A percentile compares a stretch with the other conserved stretches of the same genome.
Conservation (phyloP, 2,113 vertebrate genomes). For the Scomber colias region DNA sequence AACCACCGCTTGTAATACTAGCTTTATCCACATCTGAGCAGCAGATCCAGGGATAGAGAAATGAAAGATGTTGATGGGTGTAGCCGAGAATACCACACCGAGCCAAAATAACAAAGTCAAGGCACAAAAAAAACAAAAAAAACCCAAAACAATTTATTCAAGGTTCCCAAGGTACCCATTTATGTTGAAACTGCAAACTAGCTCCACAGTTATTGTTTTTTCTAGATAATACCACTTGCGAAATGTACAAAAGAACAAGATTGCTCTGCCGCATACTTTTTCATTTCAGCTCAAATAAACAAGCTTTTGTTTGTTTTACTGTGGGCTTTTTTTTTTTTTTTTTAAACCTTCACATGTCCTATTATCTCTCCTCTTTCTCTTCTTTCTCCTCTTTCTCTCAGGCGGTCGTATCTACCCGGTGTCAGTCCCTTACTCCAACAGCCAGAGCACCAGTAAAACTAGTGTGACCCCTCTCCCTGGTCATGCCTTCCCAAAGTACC, state of each 20-base stretch:
- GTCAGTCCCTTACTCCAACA: constrained; percentile 96
- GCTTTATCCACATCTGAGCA: not conserved
- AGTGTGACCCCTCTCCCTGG: constrained; percentile 95
- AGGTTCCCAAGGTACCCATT: not conserved
- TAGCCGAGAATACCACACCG: constrained; percentile 12
- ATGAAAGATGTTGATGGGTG: constrained; percentile 3
- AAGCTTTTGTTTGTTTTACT: not conserved
- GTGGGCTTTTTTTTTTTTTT: too few relatives aligned
- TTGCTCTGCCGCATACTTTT: not conserved
- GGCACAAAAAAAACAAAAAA: not conserved
- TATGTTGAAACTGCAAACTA: not conserved
- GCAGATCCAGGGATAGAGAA: not conserved
- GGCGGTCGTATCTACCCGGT: constrained; percentile 96
- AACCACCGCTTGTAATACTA: not conserved
- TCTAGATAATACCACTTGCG: not conserved
- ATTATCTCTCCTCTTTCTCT: too few relatives aligned
- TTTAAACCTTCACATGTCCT: not conserved
- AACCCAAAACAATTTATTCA: not conserved
- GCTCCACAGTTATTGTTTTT: not conserved
- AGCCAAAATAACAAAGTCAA: constrained; percentile 26
- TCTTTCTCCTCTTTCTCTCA: constrained; percentile 37
- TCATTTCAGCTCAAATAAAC: not conserved
- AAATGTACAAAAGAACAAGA: not conserved
- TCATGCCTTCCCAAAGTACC: constrained; percentile 97
- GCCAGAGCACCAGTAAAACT: constrained; percentile 97